Evolutionary conservation across 2,113 vertebrate genomes (phyloP).

Genomic region (Prunella himalayana): DNA sequence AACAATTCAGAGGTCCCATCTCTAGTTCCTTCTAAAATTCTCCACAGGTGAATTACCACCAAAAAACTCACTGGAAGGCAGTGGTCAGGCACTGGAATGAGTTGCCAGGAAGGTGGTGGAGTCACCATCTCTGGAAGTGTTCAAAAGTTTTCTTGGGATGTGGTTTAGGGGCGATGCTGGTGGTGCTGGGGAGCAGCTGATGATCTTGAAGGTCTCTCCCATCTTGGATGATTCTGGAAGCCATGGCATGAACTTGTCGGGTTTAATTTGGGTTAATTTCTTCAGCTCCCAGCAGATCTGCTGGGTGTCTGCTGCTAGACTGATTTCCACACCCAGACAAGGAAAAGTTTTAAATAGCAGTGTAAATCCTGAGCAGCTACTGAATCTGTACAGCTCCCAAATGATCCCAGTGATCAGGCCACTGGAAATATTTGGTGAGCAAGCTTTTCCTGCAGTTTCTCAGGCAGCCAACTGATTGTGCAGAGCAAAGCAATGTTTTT

Average conservation of each 20-base stretch:
- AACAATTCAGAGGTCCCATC: neutral
- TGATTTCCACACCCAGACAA: neutral
- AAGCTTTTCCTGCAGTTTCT: neutral
- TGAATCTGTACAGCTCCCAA: neutral
- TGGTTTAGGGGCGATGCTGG: neutral
- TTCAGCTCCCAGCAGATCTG: neutral
- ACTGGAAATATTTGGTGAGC: neutral
- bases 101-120: neutral
- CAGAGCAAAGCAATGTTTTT: neutral
- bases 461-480: neutral
- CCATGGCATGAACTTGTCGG: neutral
- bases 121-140: neutral
- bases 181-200: neutral
- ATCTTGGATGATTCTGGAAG: neutral
- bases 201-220: too few relatives aligned
- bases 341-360: neutral
- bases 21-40: neutral
- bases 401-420: neutral
- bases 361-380: neutral
- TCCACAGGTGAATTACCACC: neutral
- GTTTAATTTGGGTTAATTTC: neutral
- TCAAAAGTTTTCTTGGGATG: fast-evolving
- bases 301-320: neutral
- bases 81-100: neutral
- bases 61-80: neutral